phyloP scores from a whole-genome alignment of 2,888 invertebrate species.

The Leptinotarsa tumamoca region DNA sequence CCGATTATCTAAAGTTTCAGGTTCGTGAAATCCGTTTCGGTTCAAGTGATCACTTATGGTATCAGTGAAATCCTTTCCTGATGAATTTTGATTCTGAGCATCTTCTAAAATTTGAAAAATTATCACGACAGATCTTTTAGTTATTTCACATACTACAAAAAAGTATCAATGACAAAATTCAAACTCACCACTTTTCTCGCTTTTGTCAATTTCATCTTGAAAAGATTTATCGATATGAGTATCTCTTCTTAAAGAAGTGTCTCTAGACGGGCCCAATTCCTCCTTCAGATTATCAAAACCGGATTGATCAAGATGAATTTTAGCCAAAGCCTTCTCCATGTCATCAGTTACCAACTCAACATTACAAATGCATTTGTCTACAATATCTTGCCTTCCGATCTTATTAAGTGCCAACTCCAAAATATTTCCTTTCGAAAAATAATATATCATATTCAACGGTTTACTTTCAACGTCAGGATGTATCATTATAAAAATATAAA shows the following conservation, averaged over 20 bases:
- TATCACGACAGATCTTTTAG: neutral
- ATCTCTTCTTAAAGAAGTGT: conserved; percentile 78
- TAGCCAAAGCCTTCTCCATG: conserved; percentile 76
- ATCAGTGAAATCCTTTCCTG: conserved; percentile 59
- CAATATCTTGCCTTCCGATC: conserved; percentile 86
- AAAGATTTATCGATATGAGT: conserved; percentile 65
- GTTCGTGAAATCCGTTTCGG: conserved; percentile 26
- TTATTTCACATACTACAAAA: neutral
- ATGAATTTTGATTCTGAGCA: conserved; percentile 53
- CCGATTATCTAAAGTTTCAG: conserved; percentile 38
- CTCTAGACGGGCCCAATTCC: conserved; percentile 79
- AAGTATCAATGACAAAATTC: neutral
- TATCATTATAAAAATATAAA: neutral
- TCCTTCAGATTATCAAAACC: conserved; percentile 80
- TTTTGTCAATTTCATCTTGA: conserved; percentile 61
- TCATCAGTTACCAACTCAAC: conserved; percentile 84
- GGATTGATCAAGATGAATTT: conserved; percentile 71
- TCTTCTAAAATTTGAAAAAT: conserved; percentile 43
- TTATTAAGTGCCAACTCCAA: conserved; percentile 81
- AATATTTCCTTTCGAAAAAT: conserved; percentile 71
- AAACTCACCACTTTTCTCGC: conserved; percentile 57
- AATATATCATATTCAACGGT: neutral
- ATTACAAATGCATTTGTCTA: conserved; percentile 80
- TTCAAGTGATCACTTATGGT: conserved; percentile 55
- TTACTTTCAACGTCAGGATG: neutral